These are phyloP conservation scores for Patella depressa DNA, from an alignment of 2,888 invertebrate genomes.

Conservation along the genomic window DNA sequence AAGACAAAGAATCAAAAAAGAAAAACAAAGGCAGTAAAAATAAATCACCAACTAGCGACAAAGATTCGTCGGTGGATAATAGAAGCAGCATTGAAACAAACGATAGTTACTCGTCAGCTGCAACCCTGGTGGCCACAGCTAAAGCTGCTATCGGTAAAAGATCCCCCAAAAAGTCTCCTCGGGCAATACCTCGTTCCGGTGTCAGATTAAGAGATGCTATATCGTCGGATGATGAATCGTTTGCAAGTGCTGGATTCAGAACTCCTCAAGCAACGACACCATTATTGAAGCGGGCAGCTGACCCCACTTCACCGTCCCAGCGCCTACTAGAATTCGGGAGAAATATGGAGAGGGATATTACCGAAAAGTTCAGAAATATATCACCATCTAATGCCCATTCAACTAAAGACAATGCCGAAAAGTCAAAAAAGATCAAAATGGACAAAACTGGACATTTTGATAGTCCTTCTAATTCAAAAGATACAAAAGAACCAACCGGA, in stretches of 20 bases:
- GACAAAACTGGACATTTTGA: not conserved
- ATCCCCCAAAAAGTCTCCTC: not conserved
- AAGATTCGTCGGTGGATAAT: not conserved
- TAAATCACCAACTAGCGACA: not conserved
- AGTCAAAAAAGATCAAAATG: too few species aligned
- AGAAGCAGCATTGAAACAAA: constrained; percentile 4
- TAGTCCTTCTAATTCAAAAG: not conserved
- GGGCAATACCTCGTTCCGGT: not conserved
- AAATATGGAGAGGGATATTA: constrained; percentile 36
- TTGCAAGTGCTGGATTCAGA: constrained; percentile 28
- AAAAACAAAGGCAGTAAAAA: not conserved
- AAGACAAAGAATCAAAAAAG: not conserved
- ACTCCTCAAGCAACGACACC: constrained; percentile 37
- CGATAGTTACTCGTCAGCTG: constrained; percentile 1
- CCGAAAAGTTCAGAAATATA: constrained; percentile 30
- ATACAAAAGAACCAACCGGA: not conserved
- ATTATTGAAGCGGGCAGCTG: constrained; percentile 26
- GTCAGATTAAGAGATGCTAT: constrained; percentile 12
- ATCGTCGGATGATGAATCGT: constrained; percentile 24
- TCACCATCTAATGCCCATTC: too few species aligned
- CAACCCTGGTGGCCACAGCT: not conserved
- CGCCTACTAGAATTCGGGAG: constrained; percentile 36
- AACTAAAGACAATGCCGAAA: too few species aligned
- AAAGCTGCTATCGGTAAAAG: not conserved
- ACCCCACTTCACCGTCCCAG: constrained; percentile 21